These are phyloP conservation scores for Macrophya annulata DNA, from an alignment of 2,888 invertebrate genomes.

Conservation along the genomic window DNA sequence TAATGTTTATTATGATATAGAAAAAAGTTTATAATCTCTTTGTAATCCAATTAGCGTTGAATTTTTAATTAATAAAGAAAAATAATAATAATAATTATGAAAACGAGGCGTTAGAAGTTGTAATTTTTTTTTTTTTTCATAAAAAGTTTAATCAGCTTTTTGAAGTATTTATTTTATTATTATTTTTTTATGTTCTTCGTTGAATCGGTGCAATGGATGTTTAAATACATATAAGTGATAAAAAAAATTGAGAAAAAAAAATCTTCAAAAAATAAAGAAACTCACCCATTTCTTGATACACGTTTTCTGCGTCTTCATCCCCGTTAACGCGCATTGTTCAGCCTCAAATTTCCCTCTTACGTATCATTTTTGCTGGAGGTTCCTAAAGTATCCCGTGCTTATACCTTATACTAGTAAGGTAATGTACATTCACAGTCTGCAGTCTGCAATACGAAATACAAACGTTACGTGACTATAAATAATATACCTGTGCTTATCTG, in stretches of 20 bases:
- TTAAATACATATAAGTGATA: neutral
- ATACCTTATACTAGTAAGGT: neutral
- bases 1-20: neutral
- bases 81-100: neutral
- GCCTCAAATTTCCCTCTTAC: conserved; percentile 73
- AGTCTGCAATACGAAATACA: conserved; percentile 36
- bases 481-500: conserved; percentile 6
- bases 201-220: too few relatives aligned
- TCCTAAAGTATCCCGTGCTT: neutral
- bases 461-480: conserved; percentile 20
- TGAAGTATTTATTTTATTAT: neutral
- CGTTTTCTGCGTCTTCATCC: conserved; percentile 69
- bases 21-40: conserved; percentile 8
- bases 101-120: too few relatives aligned
- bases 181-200: neutral
- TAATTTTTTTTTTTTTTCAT: neutral
- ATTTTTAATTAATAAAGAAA: neutral
- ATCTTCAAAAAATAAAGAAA: conserved; percentile 35
- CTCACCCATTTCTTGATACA: conserved; percentile 76
- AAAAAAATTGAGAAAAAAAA: neutral
- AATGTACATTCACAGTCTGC: neutral
- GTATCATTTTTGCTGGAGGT: conserved; percentile 6
- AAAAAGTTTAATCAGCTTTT: conserved; percentile 28
- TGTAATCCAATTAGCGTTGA: conserved; percentile 5
- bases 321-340: conserved; percentile 77